These are phyloP conservation scores for Nymphalis polychloros DNA, from an alignment of 2,888 invertebrate species.

Conservation along the genomic window DNA sequence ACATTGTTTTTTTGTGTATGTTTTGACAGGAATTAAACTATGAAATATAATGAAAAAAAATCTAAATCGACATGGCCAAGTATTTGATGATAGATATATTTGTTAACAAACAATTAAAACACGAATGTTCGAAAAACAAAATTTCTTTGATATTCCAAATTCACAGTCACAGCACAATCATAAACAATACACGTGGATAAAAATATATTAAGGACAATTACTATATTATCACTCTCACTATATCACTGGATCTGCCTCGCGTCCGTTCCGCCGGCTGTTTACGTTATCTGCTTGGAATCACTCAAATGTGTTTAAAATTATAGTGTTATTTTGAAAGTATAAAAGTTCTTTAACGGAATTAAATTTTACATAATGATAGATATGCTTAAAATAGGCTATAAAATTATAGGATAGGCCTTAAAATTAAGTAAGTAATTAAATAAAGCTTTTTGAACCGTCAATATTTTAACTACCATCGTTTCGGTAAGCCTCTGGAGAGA, in stretches of 20 bases:
- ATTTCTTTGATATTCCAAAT: not conserved
- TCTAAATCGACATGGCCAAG: too few species aligned
- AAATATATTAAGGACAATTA: slow-evolving; percentile 2
- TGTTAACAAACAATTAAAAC: not conserved
- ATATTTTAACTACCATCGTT: too few species aligned
- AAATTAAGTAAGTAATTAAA: too few species aligned
- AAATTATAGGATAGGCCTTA: too few species aligned
- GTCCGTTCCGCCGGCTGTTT: slow-evolving; percentile 31
- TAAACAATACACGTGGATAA: not conserved
- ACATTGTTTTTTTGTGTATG: too few species aligned
- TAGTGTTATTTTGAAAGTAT: slow-evolving; percentile 7
- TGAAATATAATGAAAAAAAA: too few species aligned
- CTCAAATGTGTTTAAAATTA: slow-evolving; percentile 32
- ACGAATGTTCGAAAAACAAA: not conserved
- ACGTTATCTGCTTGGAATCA: slow-evolving; percentile 31
- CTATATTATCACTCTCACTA: not conserved
- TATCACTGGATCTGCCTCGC: not conserved
- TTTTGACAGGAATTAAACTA: too few species aligned
- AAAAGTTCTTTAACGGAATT: slow-evolving; percentile 14
- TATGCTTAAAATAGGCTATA: too few species aligned
- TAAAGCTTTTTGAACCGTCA: too few species aligned
- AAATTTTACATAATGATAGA: slow-evolving; percentile 1
- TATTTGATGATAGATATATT: not conserved
- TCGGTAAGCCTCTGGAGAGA: too few species aligned
- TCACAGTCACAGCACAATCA: not conserved